Conservation (phyloP, 2,113 vertebrate species). For the Thalassarche chlororhynchos region DNA sequence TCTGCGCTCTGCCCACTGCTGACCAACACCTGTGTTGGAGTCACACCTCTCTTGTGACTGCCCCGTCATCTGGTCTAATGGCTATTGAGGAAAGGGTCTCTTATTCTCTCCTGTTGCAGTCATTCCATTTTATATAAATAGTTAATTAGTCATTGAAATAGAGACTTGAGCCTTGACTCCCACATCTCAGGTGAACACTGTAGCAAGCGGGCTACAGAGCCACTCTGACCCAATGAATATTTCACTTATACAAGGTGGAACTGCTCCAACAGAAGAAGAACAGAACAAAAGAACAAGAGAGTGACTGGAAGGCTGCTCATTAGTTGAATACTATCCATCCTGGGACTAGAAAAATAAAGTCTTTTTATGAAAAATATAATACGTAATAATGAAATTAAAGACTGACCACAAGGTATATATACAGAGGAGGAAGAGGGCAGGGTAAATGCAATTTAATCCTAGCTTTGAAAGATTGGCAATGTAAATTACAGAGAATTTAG, state of each 20-base stretch:
- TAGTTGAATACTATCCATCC: neutral
- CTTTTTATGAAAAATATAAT: neutral
- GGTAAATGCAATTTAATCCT: neutral
- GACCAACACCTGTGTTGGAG: neutral
- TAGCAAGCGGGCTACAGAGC: neutral
- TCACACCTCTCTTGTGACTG: neutral
- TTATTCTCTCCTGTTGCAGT: neutral
- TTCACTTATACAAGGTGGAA: neutral
- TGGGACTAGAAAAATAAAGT: neutral
- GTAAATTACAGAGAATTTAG: neutral
- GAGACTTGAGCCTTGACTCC: neutral
- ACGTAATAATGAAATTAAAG: neutral
- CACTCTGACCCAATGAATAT: neutral
- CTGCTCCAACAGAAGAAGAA: neutral
- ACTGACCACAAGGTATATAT: neutral
- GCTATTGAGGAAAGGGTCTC: neutral
- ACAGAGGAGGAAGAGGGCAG: neutral
- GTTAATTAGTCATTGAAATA: neutral
- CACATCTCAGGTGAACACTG: neutral
- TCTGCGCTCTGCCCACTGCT: neutral
- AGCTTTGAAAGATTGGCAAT: neutral
- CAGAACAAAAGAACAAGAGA: neutral
- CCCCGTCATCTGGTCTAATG: neutral
- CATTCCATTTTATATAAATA: neutral
- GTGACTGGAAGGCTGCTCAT: neutral